Percentiles rank a stretch among this genome's conserved stretches.
Conservation (phyloP, 2,113 vertebrate species). For the Pachycephala philippinensis region DNA sequence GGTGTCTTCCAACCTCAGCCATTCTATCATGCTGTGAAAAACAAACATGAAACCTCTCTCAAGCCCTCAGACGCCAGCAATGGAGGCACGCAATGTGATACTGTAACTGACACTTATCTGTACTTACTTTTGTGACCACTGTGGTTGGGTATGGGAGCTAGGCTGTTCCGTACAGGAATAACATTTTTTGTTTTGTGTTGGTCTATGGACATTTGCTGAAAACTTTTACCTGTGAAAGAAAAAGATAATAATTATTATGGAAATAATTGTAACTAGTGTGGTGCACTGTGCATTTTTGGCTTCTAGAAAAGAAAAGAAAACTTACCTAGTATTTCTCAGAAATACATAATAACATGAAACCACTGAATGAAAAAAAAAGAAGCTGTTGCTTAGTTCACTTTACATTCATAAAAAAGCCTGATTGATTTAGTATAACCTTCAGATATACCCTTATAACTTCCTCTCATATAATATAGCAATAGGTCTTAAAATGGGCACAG, state of each 20-base stretch:
- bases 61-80: neutral
- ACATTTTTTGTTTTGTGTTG: slow-evolving; percentile 67
- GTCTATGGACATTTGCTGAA: slow-evolving; percentile 65
- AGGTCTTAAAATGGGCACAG: neutral
- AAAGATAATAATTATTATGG: neutral
- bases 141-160: slow-evolving; percentile 75
- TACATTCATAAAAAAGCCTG: neutral
- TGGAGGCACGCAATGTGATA: neutral
- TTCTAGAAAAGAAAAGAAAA: neutral
- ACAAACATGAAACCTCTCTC: neutral
- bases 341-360: neutral
- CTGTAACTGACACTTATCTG: neutral
- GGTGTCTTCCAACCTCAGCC: neutral
- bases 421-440: neutral
- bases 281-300: neutral
- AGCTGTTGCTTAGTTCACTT: neutral
- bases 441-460: neutral
- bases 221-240: slow-evolving; percentile 66
- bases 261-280: neutral
- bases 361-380: neutral
- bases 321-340: neutral
- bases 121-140: slow-evolving; percentile 81
- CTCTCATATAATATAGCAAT: neutral
- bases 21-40: neutral
- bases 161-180: slow-evolving; percentile 63